Conservation (phyloP, 2,888 invertebrate genomes). For the Drosophila prolongata region DNA sequence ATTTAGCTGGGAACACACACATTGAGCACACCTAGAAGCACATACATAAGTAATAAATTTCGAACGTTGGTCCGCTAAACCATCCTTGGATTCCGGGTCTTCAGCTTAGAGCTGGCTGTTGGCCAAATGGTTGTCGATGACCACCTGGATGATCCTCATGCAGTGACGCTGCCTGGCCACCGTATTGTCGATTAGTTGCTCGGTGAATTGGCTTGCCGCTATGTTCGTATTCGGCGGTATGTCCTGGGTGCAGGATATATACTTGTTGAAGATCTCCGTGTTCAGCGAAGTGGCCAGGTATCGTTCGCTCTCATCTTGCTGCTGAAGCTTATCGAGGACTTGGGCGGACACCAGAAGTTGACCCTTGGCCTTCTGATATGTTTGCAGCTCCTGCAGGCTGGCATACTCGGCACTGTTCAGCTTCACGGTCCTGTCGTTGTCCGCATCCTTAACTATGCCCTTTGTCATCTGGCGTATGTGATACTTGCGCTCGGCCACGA, state of each 20-base stretch:
- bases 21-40: conserved; percentile 51
- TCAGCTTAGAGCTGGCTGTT: conserved; percentile 66
- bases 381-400: conserved; percentile 81
- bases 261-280: conserved; percentile 82
- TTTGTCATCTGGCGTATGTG: conserved; percentile 80
- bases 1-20: conserved; percentile 33
- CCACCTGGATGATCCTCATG: conserved; percentile 80
- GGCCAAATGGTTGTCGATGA: conserved; percentile 81
- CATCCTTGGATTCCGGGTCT: neutral
- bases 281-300: conserved; percentile 82
- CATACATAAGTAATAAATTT: conserved; percentile 19
- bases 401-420: conserved; percentile 80
- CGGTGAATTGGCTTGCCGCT: conserved; percentile 81
- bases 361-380: conserved; percentile 81
- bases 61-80: conserved; percentile 28
- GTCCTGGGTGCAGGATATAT: conserved; percentile 83
- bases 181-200: conserved; percentile 81
- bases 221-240: conserved; percentile 82
- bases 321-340: conserved; percentile 72
- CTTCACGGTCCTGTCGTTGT: conserved; percentile 61
- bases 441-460: conserved; percentile 59
- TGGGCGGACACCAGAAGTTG: conserved; percentile 78
- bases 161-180: conserved; percentile 82
- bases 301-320: conserved; percentile 74
- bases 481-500: conserved; percentile 83